phyloP scores from a whole-genome alignment of 2,113 vertebrate genomes.

The Cacatua alba region DNA sequence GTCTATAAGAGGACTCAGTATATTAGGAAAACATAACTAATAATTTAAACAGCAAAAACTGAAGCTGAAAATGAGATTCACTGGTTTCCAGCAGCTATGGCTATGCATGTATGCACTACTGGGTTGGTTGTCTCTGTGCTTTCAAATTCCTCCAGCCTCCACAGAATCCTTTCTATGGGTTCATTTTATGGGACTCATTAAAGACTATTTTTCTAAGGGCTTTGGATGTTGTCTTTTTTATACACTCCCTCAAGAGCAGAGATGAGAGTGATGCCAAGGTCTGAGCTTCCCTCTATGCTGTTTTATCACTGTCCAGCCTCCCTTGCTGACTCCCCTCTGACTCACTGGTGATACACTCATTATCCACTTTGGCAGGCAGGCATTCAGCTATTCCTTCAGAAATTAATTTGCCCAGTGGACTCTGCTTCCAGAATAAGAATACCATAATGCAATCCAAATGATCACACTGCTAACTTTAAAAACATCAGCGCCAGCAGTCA shows the following conservation, averaged over 20 bases:
- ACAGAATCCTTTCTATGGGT: background rate
- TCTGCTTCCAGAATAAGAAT: background rate
- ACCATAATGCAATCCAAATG: background rate
- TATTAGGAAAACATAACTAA: background rate
- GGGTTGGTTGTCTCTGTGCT: background rate
- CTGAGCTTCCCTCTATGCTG: background rate
- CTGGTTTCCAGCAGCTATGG: background rate
- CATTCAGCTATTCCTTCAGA: constrained; percentile 13
- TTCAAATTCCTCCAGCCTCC: background rate
- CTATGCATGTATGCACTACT: background rate
- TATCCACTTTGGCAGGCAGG: background rate
- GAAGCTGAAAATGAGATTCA: background rate
- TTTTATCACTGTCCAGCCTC: constrained; percentile 21
- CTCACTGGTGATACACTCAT: background rate
- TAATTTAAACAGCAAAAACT: background rate
- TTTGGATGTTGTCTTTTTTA: constrained; percentile 32
- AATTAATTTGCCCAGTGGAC: constrained; percentile 19
- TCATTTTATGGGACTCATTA: constrained; percentile 19
- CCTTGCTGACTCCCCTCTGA: constrained; percentile 1
- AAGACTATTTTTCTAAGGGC: constrained; percentile 27
- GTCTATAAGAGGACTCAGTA: background rate
- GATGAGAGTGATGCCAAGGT: constrained; percentile 9
- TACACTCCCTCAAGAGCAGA: constrained; percentile 1
- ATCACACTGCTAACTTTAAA: background rate
- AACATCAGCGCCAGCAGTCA: background rate